Conservation (phyloP, 1,140 invertebrate genomes). For the Anoplolepis gracilipes region DNA sequence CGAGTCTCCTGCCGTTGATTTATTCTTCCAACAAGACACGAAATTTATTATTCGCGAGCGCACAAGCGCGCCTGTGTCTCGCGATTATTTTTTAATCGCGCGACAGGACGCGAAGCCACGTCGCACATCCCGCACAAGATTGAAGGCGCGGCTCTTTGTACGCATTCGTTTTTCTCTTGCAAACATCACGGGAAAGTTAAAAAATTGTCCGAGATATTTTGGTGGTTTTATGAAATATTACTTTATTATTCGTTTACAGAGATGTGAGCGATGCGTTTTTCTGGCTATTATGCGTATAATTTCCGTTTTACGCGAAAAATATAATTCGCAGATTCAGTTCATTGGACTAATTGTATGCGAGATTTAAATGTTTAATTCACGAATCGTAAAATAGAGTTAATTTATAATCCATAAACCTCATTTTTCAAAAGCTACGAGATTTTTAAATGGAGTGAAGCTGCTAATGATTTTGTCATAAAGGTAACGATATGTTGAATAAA, state of each 20-base stretch:
- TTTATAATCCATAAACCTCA: constrained; percentile 30
- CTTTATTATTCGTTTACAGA: constrained; percentile 25
- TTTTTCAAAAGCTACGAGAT: constrained; percentile 6
- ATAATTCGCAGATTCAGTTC: constrained; percentile 3
- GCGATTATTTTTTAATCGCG: constrained; percentile 57
- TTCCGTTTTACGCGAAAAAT: not conserved
- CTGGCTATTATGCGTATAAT: not conserved
- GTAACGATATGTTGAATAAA: not conserved
- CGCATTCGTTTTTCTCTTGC: not conserved
- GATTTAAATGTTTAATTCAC: constrained; percentile 38
- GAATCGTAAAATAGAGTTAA: constrained; percentile 33
- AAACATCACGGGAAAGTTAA: constrained; percentile 5
- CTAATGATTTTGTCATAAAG: constrained; percentile 6
- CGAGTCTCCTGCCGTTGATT: constrained; percentile 41
- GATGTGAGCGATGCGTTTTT: constrained; percentile 32
- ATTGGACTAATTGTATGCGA: constrained; percentile 13
- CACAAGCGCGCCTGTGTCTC: not conserved
- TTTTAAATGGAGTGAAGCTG: constrained; percentile 15
- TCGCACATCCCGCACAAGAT: constrained; percentile 2
- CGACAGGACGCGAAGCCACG: constrained; percentile 9
- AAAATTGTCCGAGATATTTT: constrained; percentile 39
- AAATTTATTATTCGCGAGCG: constrained; percentile 58
- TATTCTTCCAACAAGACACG: constrained; percentile 44
- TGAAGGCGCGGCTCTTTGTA: constrained; percentile 4
- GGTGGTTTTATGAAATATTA: constrained; percentile 34